Base-by-base conservation (phyloP, 2,797 vertebrate species). In the Sphaeramia orbicularis region DNA sequence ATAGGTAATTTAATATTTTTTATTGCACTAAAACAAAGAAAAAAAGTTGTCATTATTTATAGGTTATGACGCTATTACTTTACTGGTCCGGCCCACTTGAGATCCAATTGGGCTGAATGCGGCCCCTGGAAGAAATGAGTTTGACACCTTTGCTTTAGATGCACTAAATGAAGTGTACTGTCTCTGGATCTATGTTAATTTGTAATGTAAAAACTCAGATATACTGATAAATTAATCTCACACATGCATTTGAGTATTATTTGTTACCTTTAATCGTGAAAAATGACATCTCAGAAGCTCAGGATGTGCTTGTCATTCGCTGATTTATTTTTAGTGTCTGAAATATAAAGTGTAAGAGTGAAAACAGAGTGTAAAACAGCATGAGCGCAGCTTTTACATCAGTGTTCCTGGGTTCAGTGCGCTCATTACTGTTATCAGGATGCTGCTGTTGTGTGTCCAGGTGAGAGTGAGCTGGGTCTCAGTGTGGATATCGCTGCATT, bases 401-500 rank as follows among this genome's bases (percentile, higher is more conserved):
- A 51, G 67, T 0, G 40, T 63, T 40, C 78, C 54, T 10, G 24
- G 64, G 27, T 56, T 64, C 44, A 45, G 35, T n/a, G 0, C 41
- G n/a, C 41, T 67, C 77, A 24, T 76, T 67, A 45, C 67, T 50
- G 53, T 55, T 69, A 76, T 77, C 76, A 76, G 74, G 18, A 45
- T 21, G 47, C 58, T 49, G 65, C 65, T 41, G 30, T 5, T 24
- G 60, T 24, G 71, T 43, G 54, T 65, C 59, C 71, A 71, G 49
- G 54, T 81, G 81, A 80, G 65, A 59, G 60, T 2, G 18, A 65
- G 64, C 24, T 4, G n/a, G 40, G 44, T 66, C 65, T 82, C 80
- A 3, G 6, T 3, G 59, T 77, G 80, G 64, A 78, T 65, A 63
- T 70, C 45, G 3, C 41, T 6, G 74, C 87, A 84, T 86, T 83